Conservation (phyloP, 2,113 vertebrate genomes). For the Calidris pygmaea region DNA sequence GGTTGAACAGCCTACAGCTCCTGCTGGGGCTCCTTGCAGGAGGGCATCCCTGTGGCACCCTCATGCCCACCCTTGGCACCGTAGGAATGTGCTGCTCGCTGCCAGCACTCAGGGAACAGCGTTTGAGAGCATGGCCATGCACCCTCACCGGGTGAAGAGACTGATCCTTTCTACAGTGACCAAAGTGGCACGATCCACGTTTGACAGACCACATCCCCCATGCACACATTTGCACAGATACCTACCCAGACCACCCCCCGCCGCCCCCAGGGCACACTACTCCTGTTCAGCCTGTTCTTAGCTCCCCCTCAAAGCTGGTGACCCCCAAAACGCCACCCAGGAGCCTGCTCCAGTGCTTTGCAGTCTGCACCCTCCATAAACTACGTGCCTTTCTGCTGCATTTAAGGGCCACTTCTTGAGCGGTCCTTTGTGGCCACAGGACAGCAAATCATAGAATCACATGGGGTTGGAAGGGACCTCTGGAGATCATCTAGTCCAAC, state of each 20-base stretch:
- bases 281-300: neutral
- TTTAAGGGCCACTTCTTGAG: neutral
- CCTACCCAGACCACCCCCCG: neutral
- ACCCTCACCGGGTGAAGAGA: rapidly evolving
- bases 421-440: rapidly evolving
- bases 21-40: rapidly evolving
- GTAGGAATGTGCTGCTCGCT: rapidly evolving
- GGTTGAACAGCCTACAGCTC: neutral
- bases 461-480: no score
- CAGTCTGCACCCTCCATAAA: neutral
- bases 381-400: neutral
- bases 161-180: neutral
- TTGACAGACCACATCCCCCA: neutral
- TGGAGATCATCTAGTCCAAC: no score
- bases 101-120: neutral
- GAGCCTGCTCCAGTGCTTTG: neutral
- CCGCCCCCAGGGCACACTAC: no score
- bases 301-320: neutral
- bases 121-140: rapidly evolving
- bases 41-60: rapidly evolving
- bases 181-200: rapidly evolving
- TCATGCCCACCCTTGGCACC: neutral
- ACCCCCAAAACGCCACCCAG: rapidly evolving
- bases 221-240: no score
- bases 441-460: neutral